Evolutionary conservation across 2,888 invertebrate genomes (phyloP), one percentile per base, ranked within the genome.

Genomic region (Heliconius erato): DNA sequence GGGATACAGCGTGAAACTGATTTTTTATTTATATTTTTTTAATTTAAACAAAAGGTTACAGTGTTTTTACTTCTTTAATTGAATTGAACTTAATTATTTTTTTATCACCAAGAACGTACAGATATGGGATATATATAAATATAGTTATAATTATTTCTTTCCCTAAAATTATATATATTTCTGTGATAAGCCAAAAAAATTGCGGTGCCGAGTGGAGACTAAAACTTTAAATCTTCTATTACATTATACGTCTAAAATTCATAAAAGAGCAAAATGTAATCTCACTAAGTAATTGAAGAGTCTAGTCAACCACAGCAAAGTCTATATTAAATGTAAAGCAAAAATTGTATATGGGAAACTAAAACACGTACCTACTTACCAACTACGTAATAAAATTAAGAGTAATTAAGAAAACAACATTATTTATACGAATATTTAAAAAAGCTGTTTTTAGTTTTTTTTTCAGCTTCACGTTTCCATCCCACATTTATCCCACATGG

Each of bases 261-360:
- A 72, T 72, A 72, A 72, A 72, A 49, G 72, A 26, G 72, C 44
- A 72, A 72, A 72, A 72, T 72, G 44, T 72, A 72, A 72, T 72
- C 72, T 72, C 26, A 44, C 44, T 72, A 72, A 72, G 72, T 72
- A 72, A 72, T 72, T 72, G 72, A 72, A 72, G 72, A 72, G 26
- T 72, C 49, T 49, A 72, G 49, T 72, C 49, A 72, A 72, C 72
- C 72, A 72, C 72, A 44, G 72, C 72, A 44, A 26, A 49, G 44
- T 72, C 72, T 72, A 49, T 28, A 44, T 49, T 72, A 72, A 72
- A 72, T 72, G 72, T 49, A 49, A 72, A 44, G 72, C 9, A 72
- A 72, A 44, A 72, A 72, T 72, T 49, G 49, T 44, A 49, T 26
- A 49, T 26, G 26, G 16, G 49, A 72, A 72, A 14, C 44, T 72